Evolutionary conservation across 2,888 invertebrate genomes (phyloP), one percentile per base, ranked within the genome.

Genomic region (Polydrusus cervinus): DNA sequence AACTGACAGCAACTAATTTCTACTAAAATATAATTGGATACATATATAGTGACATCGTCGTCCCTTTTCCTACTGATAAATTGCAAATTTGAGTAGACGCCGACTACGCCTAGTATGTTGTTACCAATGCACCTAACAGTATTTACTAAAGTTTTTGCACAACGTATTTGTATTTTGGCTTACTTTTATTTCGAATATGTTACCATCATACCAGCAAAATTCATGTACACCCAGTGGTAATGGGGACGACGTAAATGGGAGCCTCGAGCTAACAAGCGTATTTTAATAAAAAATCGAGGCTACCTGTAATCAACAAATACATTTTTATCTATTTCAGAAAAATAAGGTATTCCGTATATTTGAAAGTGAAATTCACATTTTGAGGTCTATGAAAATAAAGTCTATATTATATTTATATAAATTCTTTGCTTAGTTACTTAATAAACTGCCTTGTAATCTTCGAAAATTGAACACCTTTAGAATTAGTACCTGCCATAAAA

Each of bases 1-100:
- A 75, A 75, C 67, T 69, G 69, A 61, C 74, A 74, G 68, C 64
- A 72, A 66, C 45, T 67, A 62, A 72, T n/a, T 20, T 68, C 61
- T 62, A 60, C 34, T 61, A 68, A 75, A 71, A 68, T 64, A 64
- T 64, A 64, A 68, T 47, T 14, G 69, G 69, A 55, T 75, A 75
- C 66, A 71, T n/a, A n/a, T n/a, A n/a, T 60, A 62, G 60, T 71
- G 71, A 62, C 62, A 25, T 3, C 25, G 25, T 25, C 25, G 25
- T 25, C 25, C 25, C 25, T 25, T 25, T 25, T 25, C 1, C 25
- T 25, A 25, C 25, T 25, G 25, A 25, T 5, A 25, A 25, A 25
- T 25, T 5, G 25, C 5, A 25, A 1, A 25, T 25, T 25, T 25
- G 25, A 25, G 25, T 25, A 25, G 25, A 25, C 5, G 5, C 25